These are phyloP conservation scores for Phyllostomus hastatus DNA, from an alignment of 2,113 vertebrate genomes.

Conservation along the genomic window DNA sequence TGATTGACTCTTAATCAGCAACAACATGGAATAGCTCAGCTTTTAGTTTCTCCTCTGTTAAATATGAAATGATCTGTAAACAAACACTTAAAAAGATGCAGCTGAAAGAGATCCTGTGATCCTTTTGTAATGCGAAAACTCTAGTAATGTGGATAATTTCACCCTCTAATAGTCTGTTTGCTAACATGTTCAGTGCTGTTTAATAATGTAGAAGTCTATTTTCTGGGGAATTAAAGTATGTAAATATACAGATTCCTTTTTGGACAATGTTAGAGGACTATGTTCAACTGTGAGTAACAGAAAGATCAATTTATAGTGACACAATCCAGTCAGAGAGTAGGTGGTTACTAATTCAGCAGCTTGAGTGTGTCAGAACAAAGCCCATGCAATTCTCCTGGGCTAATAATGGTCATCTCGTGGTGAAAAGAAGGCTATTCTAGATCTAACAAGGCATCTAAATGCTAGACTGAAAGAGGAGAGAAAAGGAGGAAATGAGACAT, in stretches of 20 bases:
- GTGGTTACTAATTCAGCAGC: not conserved
- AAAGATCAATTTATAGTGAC: not conserved
- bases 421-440: not conserved
- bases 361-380: not conserved
- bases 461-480: not conserved
- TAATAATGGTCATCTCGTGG: not conserved
- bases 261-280: not conserved
- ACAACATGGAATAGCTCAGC: not conserved
- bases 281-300: not conserved
- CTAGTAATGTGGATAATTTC: not conserved
- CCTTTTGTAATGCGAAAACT: not conserved
- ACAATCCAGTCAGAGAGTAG: not conserved
- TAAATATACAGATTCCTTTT: not conserved
- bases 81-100: constrained; percentile 15
- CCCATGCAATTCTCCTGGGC: not conserved
- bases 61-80: constrained; percentile 30
- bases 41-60: constrained; percentile 1
- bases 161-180: constrained; percentile 1
- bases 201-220: constrained; percentile 1
- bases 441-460: not conserved
- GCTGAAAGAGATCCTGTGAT: not conserved
- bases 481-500: not conserved
- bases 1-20: constrained; percentile 24
- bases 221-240: not conserved
- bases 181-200: not conserved